These are phyloP conservation scores for Physeter macrocephalus DNA, from an alignment of 2,113 vertebrate genomes.

Conservation along the genomic window DNA sequence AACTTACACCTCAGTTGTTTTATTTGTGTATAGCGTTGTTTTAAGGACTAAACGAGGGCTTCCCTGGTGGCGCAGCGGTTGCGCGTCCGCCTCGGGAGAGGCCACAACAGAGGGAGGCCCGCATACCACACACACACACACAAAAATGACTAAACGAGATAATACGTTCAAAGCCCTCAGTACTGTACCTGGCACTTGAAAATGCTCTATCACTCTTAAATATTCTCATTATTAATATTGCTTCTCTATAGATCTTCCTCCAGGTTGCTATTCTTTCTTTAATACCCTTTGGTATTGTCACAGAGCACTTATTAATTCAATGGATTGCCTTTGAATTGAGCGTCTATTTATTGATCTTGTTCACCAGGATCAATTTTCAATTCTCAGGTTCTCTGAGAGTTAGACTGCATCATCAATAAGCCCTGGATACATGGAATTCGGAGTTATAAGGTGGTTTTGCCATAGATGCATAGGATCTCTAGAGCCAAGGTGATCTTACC, in stretches of 20 bases:
- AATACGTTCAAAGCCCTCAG: neutral
- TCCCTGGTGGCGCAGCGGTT: too few species aligned
- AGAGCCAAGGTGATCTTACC: neutral
- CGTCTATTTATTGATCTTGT: neutral
- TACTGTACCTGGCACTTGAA: neutral
- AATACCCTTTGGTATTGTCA: neutral
- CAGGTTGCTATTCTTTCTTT: neutral
- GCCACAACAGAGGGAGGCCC: too few species aligned
- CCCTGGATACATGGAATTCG: neutral
- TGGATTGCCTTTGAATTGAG: neutral
- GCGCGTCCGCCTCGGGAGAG: too few species aligned
- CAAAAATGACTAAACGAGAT: neutral
- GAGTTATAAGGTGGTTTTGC: neutral
- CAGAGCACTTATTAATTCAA: neutral
- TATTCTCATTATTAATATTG: neutral
- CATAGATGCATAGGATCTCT: neutral
- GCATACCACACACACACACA: too few species aligned
- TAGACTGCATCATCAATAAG: neutral
- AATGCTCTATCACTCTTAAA: neutral
- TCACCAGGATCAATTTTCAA: neutral
- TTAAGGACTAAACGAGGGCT: neutral
- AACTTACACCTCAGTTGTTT: neutral
- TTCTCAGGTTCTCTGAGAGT: neutral
- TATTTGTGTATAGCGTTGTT: neutral
- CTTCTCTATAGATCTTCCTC: neutral